Base-by-base conservation (phyloP, 2,888 invertebrate genomes). In the Cephus pulcher region DNA sequence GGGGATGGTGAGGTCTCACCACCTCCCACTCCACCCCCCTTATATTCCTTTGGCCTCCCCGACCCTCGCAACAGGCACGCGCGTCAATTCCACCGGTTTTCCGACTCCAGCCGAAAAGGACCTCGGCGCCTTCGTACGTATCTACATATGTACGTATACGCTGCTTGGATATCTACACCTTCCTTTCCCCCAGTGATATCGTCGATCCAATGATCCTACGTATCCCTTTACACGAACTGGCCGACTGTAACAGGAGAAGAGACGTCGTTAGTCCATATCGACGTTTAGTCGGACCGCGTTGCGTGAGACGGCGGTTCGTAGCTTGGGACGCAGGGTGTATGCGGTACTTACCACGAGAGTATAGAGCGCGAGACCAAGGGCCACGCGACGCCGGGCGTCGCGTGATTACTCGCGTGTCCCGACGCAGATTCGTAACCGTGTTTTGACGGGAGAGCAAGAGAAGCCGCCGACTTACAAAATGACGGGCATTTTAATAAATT, bases 401-500 rank as follows among this genome's bases (percentile, higher is more conserved):
- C 56, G 56, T 56, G 9, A 56, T 56, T 56, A 56, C 34, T 71
- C 34, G 71, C 71, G 71, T 71, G 34, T 71, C 71, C 23, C 9
- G 9, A 33, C 71, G 71, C 12, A 32, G 71, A 33, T 34, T 33
- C 71, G 34, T 71, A 71, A 34, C 12, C 33, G 32, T 32, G 71
- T 34, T 34, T 71, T 33, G 34, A 71, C 32, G 56, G 56, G 56
- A 56, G 56, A 23, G 56, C 23, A 56, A 56, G 56, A 56, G 35
- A 69, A 69, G 15, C 34, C 15, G 68, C 23, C 71, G 71, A 34
- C 71, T 71, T 34, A 34, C 33, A 32, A 71, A 86, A 89, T 90
- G 89, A 90, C 87, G 88, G 84, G 88, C 86, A 86, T 90, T 91
- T 91, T 90, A 90, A 91, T 91, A 91, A 90, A 91, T 91, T 89